Base-by-base conservation (phyloP, 2,797 vertebrate genomes). In the Onychomys leucogaster region DNA sequence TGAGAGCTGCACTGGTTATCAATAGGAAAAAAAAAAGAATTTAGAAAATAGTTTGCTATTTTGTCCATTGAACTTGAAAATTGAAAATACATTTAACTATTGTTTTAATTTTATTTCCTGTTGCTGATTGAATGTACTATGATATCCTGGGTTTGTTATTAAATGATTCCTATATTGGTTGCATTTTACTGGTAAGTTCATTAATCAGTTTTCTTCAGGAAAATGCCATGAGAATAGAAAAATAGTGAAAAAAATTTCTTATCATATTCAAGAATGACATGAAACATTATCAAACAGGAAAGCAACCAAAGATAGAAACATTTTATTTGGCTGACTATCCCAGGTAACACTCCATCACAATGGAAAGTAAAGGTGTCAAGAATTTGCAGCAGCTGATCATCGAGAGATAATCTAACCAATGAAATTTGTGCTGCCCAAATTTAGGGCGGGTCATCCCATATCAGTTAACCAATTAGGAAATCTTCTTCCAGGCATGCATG, bases 81-180 rank as follows among this genome's bases (percentile, higher is more conserved):
- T 82, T 86, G 6, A 84, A 85, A 94, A 90, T 92, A 7, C 37
- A 82, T 37, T 61, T 41, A 41, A 82, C n/a, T 80, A 7, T 65
- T 65, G 29, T 84, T 43, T 84, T 37, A 63, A 12, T 84, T 46
- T 84, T 21, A 5, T 84, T 46, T 65, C 41, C 29, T 84, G 5
- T 13, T 65, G 17, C 17, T 65, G 61, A 29, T 1, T 34, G 13
- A 17, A 83, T 49, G 3, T 88, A n/a, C 6, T 52, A 16, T 76
- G 43, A 23, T 46, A 67, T 90, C 94, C 94, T 61, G 77, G 78
- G 67, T 88, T 90, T 90, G 5, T 52, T 59, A 41, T 55, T 57
- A 57, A 82, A 29, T 27, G 23, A 71, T 91, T 94, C 41, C 2
- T 83, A 6, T 69, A 55, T 83, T 57, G 0, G 11, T 83, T 88